phyloP scores from a whole-genome alignment of 2,888 invertebrate genomes.

The Polydrusus pterygomalis region DNA sequence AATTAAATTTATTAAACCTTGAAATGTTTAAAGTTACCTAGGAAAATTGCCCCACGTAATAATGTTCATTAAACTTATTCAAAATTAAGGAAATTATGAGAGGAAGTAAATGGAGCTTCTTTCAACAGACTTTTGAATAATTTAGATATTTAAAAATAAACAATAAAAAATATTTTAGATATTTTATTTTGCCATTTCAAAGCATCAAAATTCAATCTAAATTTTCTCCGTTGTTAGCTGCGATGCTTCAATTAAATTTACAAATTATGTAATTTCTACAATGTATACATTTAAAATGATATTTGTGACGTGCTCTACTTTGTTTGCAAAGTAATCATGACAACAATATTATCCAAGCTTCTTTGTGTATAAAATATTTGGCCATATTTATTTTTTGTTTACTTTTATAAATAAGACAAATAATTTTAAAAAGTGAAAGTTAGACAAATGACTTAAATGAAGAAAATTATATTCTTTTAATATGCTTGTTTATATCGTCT shows the following conservation, averaged over 20 bases:
- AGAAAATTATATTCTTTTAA: too few species aligned
- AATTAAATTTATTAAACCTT: too few species aligned
- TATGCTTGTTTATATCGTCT: background rate
- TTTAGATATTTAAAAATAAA: too few species aligned
- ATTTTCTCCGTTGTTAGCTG: background rate
- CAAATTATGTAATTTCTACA: background rate
- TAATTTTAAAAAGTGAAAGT: background rate
- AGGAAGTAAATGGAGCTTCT: too few species aligned
- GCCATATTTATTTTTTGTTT: background rate
- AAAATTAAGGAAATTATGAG: too few species aligned
- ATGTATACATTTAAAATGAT: background rate
- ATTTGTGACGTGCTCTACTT: background rate
- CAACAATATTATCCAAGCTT: background rate
- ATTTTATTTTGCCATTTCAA: too few species aligned
- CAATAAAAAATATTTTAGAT: too few species aligned
- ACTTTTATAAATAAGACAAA: background rate
- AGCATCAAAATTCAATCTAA: background rate
- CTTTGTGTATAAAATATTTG: background rate
- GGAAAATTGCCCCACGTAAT: too few species aligned
- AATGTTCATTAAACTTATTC: too few species aligned
- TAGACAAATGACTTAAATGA: constrained; percentile 1
- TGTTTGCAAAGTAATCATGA: constrained; percentile 10
- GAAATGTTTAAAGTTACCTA: too few species aligned
- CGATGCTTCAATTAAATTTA: background rate
- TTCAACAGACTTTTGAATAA: too few species aligned